phyloP scores from a whole-genome alignment of 2,888 invertebrate genomes.

The Synanthedon andrenaeformis region DNA sequence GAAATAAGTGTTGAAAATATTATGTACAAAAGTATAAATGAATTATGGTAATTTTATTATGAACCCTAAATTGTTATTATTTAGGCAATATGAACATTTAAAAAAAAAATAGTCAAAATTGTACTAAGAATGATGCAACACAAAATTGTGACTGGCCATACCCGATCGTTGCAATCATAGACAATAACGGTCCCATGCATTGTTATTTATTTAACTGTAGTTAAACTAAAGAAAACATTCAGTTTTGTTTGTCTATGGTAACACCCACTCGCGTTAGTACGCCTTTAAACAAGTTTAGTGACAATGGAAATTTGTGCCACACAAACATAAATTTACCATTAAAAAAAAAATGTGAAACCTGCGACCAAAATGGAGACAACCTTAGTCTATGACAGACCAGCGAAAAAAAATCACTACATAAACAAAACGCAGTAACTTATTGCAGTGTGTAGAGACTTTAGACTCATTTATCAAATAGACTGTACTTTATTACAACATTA shows the following conservation, averaged over 20 bases:
- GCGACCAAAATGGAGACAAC: too few relatives aligned
- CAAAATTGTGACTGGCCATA: conserved; percentile 9
- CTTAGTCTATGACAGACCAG: too few relatives aligned
- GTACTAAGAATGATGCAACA: not conserved
- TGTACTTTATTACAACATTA: too few relatives aligned
- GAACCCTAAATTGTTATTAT: too few relatives aligned
- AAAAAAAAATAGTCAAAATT: not conserved
- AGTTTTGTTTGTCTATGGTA: not conserved
- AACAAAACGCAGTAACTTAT: too few relatives aligned
- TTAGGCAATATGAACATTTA: not conserved
- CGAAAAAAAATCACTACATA: too few relatives aligned
- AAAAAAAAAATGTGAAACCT: not conserved
- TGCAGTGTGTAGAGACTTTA: too few relatives aligned
- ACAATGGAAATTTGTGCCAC: conserved; percentile 28
- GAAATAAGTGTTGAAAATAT: conserved; percentile 5
- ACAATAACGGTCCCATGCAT: conserved; percentile 13
- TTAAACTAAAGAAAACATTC: too few relatives aligned
- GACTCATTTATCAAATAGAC: too few relatives aligned
- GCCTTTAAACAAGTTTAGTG: not conserved
- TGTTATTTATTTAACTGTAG: too few relatives aligned
- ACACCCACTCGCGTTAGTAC: not conserved
- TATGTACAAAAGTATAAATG: conserved; percentile 7
- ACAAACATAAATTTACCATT: not conserved
- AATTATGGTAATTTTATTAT: conserved; percentile 6
- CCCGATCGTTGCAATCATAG: conserved; percentile 14